Evolutionary conservation across 30 jellyfish, hydroid and myxozoan species (phyloP).

Genomic region (Aurelia sp.): DNA sequence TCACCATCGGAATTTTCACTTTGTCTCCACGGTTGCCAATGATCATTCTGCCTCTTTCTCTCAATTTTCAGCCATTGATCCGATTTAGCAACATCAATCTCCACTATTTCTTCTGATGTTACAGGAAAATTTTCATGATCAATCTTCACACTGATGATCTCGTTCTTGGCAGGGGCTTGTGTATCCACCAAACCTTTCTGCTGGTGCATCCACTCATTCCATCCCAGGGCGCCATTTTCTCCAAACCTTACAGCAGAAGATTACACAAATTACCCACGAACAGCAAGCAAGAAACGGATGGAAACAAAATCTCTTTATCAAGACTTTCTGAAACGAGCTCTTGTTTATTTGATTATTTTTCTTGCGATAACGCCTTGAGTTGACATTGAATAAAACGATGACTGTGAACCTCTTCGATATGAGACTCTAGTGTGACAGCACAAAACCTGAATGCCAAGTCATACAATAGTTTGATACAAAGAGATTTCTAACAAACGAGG

Average conservation of each 20-base stretch:
- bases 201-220: conserved; percentile 65
- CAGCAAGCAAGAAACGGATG: too few species aligned
- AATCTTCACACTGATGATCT: background rate
- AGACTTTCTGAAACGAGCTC: too few species aligned
- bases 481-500: too few species aligned
- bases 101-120: conserved; percentile 8
- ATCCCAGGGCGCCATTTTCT: conserved; percentile 65
- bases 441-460: too few species aligned
- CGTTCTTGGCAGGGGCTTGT: background rate
- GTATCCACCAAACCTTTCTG: background rate
- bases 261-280: too few species aligned
- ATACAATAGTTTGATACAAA: too few species aligned
- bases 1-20: conserved; percentile 23
- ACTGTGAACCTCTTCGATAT: too few species aligned
- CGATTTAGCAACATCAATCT: conserved; percentile 3
- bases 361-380: too few species aligned
- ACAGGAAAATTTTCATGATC: background rate
- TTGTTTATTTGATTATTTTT: too few species aligned
- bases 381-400: too few species aligned
- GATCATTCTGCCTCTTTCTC: conserved; percentile 13
- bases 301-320: too few species aligned
- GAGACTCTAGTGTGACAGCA: too few species aligned
- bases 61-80: conserved; percentile 72
- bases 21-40: conserved; percentile 61
- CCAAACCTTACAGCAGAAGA: conserved; percentile 58